These are phyloP conservation scores for Oxyura jamaicensis DNA, from an alignment of 2,113 vertebrate genomes.

Conservation along the genomic window DNA sequence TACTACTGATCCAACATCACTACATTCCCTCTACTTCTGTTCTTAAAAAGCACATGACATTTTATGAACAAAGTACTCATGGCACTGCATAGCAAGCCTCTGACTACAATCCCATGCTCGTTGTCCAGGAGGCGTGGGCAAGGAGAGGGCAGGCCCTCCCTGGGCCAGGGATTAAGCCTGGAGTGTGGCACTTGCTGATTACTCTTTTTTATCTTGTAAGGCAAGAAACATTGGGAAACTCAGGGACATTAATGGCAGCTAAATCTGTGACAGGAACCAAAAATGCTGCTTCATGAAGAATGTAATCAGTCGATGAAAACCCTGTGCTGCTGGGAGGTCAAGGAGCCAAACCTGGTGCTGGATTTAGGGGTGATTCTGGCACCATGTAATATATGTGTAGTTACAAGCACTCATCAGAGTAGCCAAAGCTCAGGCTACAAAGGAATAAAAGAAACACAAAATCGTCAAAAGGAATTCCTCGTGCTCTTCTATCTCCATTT, in stretches of 20 bases:
- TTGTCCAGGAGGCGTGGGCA: neutral
- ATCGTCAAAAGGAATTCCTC: neutral
- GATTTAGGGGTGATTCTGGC: neutral
- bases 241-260: neutral
- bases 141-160: neutral
- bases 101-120: neutral
- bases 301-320: neutral
- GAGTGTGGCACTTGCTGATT: neutral
- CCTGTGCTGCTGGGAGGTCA: fast-evolving
- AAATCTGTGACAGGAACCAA: neutral
- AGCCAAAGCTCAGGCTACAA: neutral
- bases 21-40: neutral
- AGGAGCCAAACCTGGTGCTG: neutral
- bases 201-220: neutral
- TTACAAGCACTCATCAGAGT: neutral
- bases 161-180: neutral
- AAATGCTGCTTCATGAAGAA: neutral
- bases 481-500: neutral
- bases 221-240: neutral
- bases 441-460: neutral
- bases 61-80: neutral
- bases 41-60: neutral
- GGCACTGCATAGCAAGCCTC: neutral
- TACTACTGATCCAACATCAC: neutral
- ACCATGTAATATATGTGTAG: neutral